Conservation (phyloP, 2,888 invertebrate species). For the Standfussiana lucernea region DNA sequence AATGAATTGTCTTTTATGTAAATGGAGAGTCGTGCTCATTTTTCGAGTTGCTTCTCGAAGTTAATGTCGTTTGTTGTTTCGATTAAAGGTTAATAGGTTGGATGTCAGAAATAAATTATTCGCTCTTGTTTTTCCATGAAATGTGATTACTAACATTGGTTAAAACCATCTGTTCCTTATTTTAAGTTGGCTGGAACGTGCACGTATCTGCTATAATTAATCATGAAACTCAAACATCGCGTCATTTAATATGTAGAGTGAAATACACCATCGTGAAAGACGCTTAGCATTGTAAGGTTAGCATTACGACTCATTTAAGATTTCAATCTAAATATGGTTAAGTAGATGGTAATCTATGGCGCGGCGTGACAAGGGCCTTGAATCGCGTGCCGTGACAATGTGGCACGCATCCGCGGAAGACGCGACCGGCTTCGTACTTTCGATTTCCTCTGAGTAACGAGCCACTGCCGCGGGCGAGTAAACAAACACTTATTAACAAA, state of each 20-base stretch:
- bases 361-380: slow-evolving; percentile 58
- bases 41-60: slow-evolving; percentile 41
- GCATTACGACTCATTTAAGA: slow-evolving; percentile 35
- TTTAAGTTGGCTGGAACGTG: slow-evolving; percentile 24
- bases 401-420: slow-evolving; percentile 73
- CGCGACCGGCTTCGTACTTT: slow-evolving; percentile 76
- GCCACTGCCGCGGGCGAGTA: slow-evolving; percentile 61
- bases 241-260: slow-evolving; percentile 20
- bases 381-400: slow-evolving; percentile 70
- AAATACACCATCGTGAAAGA: slow-evolving; percentile 41
- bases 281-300: slow-evolving; percentile 23
- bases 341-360: slow-evolving; percentile 47
- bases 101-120: slow-evolving; percentile 62
- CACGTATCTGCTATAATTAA: slow-evolving; percentile 35
- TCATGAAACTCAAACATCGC: slow-evolving; percentile 39
- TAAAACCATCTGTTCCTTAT: slow-evolving; percentile 41
- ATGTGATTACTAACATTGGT: slow-evolving; percentile 48
- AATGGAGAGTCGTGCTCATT: slow-evolving; percentile 51
- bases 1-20: slow-evolving; percentile 48
- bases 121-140: slow-evolving; percentile 54
- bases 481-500: slow-evolving; percentile 62
- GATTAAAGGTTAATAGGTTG: slow-evolving; percentile 65
- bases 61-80: slow-evolving; percentile 49
- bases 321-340: slow-evolving; percentile 49
- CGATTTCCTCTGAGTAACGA: slow-evolving; percentile 76